A percentile compares a stretch with the other conserved stretches of the same genome.
Conservation (phyloP, 2,113 vertebrate genomes). For the Mirounga angustirostris region DNA sequence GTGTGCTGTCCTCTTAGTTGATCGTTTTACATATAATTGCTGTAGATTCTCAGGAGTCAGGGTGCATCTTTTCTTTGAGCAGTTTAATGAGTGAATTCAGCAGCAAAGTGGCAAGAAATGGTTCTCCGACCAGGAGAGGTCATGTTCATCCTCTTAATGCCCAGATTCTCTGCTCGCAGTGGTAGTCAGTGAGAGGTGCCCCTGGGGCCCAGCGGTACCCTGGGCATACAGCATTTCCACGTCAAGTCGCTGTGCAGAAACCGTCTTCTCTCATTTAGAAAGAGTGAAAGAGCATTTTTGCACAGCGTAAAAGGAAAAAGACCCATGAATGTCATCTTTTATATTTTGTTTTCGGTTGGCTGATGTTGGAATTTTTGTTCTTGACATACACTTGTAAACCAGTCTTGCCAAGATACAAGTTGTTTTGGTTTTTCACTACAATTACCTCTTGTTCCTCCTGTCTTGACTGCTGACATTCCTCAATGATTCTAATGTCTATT, state of each 20-base stretch:
- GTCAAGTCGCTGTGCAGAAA: slow-evolving; percentile 75
- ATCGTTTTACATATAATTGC: slow-evolving; percentile 58
- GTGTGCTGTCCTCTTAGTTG: slow-evolving; percentile 17
- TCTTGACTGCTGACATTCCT: slow-evolving; percentile 77
- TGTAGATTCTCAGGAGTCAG: slow-evolving; percentile 54
- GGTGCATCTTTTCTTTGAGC: slow-evolving; percentile 64
- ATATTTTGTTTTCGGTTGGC: slow-evolving; percentile 79
- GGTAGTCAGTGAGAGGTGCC: slow-evolving; percentile 75
- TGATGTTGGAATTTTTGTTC: slow-evolving; percentile 81
- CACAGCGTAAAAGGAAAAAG: slow-evolving; percentile 76
- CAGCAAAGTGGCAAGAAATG: slow-evolving; percentile 84
- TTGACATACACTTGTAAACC: slow-evolving; percentile 83
- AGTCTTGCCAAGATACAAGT: slow-evolving; percentile 85
- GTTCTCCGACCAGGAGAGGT: slow-evolving; percentile 43
- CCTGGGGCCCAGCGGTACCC: slow-evolving; percentile 66
- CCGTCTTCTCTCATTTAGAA: slow-evolving; percentile 57
- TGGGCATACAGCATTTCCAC: slow-evolving; percentile 71
- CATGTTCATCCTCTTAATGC: background rate
- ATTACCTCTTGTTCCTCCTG: slow-evolving; percentile 75
- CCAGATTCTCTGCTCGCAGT: slow-evolving; percentile 73
- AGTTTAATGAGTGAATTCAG: slow-evolving; percentile 82
- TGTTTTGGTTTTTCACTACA: slow-evolving; percentile 75
- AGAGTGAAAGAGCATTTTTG: slow-evolving; percentile 81
- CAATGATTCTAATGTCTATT: slow-evolving; percentile 78
- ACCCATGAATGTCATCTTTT: slow-evolving; percentile 84